Percentiles rank a stretch among this genome's conserved stretches.
These are phyloP conservation scores for Hermaeophaga mercurialis DNA, from an alignment of 2,888 invertebrate genomes.

Conservation along the genomic window DNA sequence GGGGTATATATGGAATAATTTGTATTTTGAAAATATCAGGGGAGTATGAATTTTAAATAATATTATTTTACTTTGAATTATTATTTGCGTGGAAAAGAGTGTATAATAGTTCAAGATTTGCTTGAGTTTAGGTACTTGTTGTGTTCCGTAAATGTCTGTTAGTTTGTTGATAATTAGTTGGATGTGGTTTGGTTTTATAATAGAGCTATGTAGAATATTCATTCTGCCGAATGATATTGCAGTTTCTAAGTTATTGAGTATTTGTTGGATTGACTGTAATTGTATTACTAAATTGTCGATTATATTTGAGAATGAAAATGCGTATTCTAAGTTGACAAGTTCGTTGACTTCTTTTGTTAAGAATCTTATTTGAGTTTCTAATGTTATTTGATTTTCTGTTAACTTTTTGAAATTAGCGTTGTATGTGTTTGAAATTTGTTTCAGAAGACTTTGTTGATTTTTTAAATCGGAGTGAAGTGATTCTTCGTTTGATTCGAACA, in stretches of 20 bases:
- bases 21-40: no score
- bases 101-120: not conserved
- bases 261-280: not conserved
- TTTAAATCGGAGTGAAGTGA: not conserved
- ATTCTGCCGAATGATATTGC: not conserved
- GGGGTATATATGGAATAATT: no score
- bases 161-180: not conserved
- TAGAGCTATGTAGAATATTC: slow-evolving; percentile 1
- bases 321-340: slow-evolving; percentile 1
- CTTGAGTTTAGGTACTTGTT: not conserved
- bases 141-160: not conserved
- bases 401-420: slow-evolving; percentile 12
- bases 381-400: not conserved
- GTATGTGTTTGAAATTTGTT: slow-evolving; percentile 1
- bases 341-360: not conserved
- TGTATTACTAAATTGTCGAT: slow-evolving; percentile 3
- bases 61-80: no score
- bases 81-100: not conserved
- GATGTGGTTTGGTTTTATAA: slow-evolving; percentile 2
- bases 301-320: not conserved
- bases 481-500: slow-evolving; percentile 1
- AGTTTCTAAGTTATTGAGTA: slow-evolving; percentile 1
- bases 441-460: slow-evolving; percentile 2
- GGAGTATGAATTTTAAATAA: no score
- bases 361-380: slow-evolving; percentile 7